Evolutionary conservation across 1,140 invertebrate species (phyloP).

Genomic region (Sitophilus oryzae): DNA sequence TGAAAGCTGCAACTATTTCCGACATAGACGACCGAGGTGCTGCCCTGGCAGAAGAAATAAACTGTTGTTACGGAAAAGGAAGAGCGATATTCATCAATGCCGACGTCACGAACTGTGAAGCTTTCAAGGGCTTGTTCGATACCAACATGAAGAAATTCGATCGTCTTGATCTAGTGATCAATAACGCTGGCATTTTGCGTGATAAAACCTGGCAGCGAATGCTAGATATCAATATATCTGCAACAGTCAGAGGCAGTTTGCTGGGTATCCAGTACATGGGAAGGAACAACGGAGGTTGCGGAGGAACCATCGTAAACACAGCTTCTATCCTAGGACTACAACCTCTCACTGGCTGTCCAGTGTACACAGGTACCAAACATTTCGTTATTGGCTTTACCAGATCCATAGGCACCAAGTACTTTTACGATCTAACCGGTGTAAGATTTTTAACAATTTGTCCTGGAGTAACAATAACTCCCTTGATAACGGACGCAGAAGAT

Average conservation of each 20-base stretch:
- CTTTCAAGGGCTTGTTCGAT: constrained; percentile 2
- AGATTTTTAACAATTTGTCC: constrained; percentile 44
- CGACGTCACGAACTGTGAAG: neutral
- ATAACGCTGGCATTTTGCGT: constrained; percentile 36
- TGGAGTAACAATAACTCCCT: constrained; percentile 37
- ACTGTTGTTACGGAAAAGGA: constrained; percentile 5
- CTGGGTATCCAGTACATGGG: constrained; percentile 46
- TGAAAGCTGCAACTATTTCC: constrained; percentile 4
- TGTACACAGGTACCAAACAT: constrained; percentile 49
- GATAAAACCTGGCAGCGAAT: constrained; percentile 45
- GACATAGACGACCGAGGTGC: constrained; percentile 4
- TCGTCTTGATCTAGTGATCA: constrained; percentile 1
- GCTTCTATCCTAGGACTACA: constrained; percentile 45
- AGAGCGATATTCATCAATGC: constrained; percentile 6
- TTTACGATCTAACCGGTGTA: constrained; percentile 43
- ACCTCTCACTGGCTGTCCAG: constrained; percentile 43
- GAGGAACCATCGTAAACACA: constrained; percentile 45
- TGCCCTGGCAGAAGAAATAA: constrained; percentile 1
- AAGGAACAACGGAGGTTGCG: constrained; percentile 41
- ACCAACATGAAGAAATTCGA: constrained; percentile 3
- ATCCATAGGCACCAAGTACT: constrained; percentile 34
- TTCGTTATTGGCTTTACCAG: constrained; percentile 48
- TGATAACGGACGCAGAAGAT: constrained; percentile 36
- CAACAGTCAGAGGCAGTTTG: constrained; percentile 37
- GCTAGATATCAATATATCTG: constrained; percentile 46